Base-by-base conservation (phyloP, 2,888 invertebrate genomes). In the Girardia tigrina region DNA sequence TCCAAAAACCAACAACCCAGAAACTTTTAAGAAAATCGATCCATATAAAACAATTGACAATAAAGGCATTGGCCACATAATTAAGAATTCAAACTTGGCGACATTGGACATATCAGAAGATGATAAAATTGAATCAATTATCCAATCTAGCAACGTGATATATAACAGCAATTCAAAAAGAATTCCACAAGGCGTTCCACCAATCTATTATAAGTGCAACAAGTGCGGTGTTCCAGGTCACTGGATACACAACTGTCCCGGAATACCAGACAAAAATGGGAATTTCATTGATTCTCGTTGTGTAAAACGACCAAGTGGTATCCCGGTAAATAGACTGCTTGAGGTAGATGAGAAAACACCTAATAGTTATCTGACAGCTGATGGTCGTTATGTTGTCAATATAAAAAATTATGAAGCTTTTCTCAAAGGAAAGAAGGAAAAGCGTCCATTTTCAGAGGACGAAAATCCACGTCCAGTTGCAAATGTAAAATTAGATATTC, bases 361-460 rank as follows among this genome's bases (percentile, higher is more conserved):
- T 56, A 56, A 56, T 16, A 56, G 56, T 56, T 56, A 56, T 56
- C n/a, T 56, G 23, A 56, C 56, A 6, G 20, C 56, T n/a, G 56
- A 56, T 56, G 56, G 56, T n/a, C 56, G 56, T 20, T 56, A 56
- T n/a, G 56, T 56, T 4, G 56, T 56, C n/a, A 56, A 56, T 56
- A n/a, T 56, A 20, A 56, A 56, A 56, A 56, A 56, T 56, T n/a
- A n/a, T 2, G 56, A 56, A 2, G 56, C 56, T 56, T 4, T 56
- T 56, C 23, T 56, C 20, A 56, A 56, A 56, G 56, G 56, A 56
- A 56, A 56, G 56, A 56, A 56, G 23, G 56, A 56, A 20, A 56
- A 56, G n/a, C 56, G 56, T 4, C 56, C 56, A n/a, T 56, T 56
- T 56, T 56, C 56, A n/a, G 4, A 6, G n/a, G 56, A 56, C n/a